A percentile compares a stretch with the other conserved stretches of the same genome.
phyloP scores from a whole-genome alignment of 2,113 vertebrate species.

The Nestor notabilis region DNA sequence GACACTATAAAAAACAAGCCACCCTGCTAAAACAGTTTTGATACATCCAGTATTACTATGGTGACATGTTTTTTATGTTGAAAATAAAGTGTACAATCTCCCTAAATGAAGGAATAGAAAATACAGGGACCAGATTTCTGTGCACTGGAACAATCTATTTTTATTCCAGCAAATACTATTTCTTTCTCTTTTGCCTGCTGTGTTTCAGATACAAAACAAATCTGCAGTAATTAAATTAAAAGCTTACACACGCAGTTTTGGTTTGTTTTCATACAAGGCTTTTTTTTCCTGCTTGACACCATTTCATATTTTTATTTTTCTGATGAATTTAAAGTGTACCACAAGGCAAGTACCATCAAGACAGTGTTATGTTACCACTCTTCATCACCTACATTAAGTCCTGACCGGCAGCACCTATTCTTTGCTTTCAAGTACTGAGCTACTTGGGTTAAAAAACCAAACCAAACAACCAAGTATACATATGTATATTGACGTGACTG shows the following conservation, averaged over 20 bases:
- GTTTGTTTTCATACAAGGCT: neutral
- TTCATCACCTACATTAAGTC: fast-evolving
- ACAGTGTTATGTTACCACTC: neutral
- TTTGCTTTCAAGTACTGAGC: neutral
- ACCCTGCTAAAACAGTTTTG: neutral
- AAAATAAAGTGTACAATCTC: neutral
- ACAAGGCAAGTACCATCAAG: neutral
- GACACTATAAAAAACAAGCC: neutral
- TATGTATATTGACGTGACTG: neutral
- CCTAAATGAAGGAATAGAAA: neutral
- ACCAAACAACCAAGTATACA: neutral
- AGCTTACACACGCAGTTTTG: slow-evolving; percentile 27
- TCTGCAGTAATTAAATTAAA: slow-evolving; percentile 72
- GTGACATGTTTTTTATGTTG: neutral
- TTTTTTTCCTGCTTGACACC: neutral
- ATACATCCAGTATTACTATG: neutral
- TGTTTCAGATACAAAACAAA: slow-evolving; percentile 69
- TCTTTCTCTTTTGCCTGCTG: slow-evolving; percentile 23
- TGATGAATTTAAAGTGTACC: neutral
- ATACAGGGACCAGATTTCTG: neutral
- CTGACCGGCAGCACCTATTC: neutral
- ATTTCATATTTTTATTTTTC: neutral
- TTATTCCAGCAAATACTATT: slow-evolving; percentile 9
- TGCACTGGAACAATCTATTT: slow-evolving; percentile 44
- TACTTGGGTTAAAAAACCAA: neutral